These are phyloP conservation scores for Rhea americana DNA, from an alignment of 2,113 vertebrate genomes.

Conservation along the genomic window DNA sequence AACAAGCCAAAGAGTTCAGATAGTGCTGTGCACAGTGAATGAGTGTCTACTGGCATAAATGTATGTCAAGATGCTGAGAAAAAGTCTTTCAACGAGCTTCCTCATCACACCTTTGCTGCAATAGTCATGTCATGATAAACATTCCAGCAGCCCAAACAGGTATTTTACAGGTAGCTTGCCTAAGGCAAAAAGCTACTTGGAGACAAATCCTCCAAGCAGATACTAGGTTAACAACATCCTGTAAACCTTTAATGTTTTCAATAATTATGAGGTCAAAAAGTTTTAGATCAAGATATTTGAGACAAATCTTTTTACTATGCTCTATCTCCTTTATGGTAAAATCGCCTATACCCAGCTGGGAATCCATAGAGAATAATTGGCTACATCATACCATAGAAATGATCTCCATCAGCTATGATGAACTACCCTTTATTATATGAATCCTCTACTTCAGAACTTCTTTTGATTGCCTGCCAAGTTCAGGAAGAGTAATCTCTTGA, in stretches of 20 bases:
- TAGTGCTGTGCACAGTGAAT: neutral
- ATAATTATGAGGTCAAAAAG: neutral
- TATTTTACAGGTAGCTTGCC: neutral
- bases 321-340: neutral
- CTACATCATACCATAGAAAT: neutral
- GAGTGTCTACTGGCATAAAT: neutral
- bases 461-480: neutral
- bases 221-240: neutral
- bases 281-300: neutral
- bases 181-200: neutral
- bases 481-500: neutral
- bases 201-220: neutral
- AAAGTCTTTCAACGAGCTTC: neutral
- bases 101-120: neutral
- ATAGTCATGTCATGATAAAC: neutral
- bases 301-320: neutral
- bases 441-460: neutral
- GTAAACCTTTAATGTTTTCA: neutral
- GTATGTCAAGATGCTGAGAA: neutral
- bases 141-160: neutral
- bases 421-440: neutral
- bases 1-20: neutral
- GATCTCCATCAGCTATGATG: neutral
- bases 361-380: neutral
- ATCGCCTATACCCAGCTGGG: neutral